Evolutionary conservation across 2,113 vertebrate species (phyloP).

Genomic region (Vicugna pacos): DNA sequence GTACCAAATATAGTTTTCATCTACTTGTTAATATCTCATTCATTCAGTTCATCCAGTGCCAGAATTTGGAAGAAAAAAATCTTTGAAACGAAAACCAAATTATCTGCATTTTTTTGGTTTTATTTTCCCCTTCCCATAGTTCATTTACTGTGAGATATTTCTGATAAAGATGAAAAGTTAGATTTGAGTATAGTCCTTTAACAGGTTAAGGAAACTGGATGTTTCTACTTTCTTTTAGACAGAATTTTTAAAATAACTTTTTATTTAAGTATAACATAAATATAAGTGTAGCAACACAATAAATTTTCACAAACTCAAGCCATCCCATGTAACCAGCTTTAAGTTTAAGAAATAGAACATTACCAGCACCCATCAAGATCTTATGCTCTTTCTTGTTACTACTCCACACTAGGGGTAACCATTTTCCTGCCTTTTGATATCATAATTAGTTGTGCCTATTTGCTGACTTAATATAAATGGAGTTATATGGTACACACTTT

Average conservation of each 20-base stretch:
- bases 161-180: background rate
- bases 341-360: background rate
- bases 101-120: background rate
- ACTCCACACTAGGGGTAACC: background rate
- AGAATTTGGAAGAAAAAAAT: background rate
- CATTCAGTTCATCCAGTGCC: background rate
- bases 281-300: background rate
- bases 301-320: background rate
- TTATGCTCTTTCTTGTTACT: background rate
- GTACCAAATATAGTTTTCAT: background rate
- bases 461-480: background rate
- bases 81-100: background rate
- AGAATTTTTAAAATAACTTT: background rate
- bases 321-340: background rate
- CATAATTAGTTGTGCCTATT: background rate
- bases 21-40: background rate
- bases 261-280: background rate
- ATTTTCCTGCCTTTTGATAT: background rate
- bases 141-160: background rate
- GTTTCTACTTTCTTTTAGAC: background rate
- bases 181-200: background rate
- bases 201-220: background rate
- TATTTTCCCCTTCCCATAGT: background rate
- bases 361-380: background rate
- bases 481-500: background rate